phyloP scores from a whole-genome alignment of 2,113 vertebrate species.

The Antigone vipio region DNA sequence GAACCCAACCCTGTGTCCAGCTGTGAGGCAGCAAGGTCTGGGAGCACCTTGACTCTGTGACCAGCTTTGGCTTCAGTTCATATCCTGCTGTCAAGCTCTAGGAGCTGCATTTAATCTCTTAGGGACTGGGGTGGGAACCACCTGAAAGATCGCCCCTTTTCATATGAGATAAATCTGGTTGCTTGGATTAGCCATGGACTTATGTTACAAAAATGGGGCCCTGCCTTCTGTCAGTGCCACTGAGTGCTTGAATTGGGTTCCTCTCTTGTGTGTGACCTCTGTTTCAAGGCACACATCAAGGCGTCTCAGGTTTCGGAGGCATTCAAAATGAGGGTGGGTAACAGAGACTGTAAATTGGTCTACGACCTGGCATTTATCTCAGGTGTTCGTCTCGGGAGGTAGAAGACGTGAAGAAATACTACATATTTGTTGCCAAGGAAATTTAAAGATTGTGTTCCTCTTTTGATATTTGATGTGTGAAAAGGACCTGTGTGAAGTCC shows the following conservation, averaged over 20 bases:
- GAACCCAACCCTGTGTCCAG: neutral
- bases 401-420: neutral
- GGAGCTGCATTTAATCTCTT: neutral
- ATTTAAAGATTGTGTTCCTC: neutral
- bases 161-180: neutral
- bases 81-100: fast-evolving
- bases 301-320: neutral
- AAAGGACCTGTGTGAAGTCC: neutral
- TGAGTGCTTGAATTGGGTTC: neutral
- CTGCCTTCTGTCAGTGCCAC: neutral
- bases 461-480: neutral
- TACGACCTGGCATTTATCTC: neutral
- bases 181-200: neutral
- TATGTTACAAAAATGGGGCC: neutral
- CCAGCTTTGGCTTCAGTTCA: neutral
- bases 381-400: neutral
- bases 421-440: neutral
- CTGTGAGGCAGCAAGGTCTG: neutral
- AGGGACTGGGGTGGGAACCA: neutral
- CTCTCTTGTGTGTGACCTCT: neutral
- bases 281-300: neutral
- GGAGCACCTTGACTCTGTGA: neutral
- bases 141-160: neutral
- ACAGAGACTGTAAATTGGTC: neutral
- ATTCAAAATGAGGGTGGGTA: neutral